These are phyloP conservation scores for Cepphus grylle DNA, from an alignment of 2,113 vertebrate genomes.

Conservation along the genomic window DNA sequence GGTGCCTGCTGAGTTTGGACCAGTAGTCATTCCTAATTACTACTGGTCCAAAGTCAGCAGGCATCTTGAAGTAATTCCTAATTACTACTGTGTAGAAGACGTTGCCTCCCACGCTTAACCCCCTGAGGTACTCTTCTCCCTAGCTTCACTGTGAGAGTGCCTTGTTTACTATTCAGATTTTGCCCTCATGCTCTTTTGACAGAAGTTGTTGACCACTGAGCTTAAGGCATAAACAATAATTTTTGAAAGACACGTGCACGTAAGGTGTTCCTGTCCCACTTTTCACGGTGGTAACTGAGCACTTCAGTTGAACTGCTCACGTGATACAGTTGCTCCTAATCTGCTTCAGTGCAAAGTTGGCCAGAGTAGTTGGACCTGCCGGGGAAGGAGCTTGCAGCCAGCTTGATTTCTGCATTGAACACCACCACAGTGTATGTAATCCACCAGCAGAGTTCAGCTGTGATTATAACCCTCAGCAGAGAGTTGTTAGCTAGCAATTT, in stretches of 20 bases:
- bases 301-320: background rate
- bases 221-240: background rate
- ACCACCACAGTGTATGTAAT: no score
- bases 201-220: background rate
- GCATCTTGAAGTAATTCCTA: background rate
- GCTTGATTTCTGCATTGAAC: background rate
- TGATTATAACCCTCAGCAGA: background rate
- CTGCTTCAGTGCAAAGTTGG: background rate
- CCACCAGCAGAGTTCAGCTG: background rate
- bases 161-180: background rate
- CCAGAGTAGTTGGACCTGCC: background rate
- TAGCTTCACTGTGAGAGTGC: fast-evolving
- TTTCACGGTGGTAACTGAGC: fast-evolving
- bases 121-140: background rate
- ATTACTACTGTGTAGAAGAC: background rate
- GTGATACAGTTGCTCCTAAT: background rate
- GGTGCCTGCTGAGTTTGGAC: background rate
- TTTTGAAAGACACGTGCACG: background rate
- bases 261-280: background rate
- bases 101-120: background rate
- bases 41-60: background rate
- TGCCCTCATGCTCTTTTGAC: background rate
- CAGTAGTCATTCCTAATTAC: background rate
- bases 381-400: background rate
- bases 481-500: background rate